Conservation (phyloP, 2,797 vertebrate genomes). For the Paedocypris micromegethes region DNA sequence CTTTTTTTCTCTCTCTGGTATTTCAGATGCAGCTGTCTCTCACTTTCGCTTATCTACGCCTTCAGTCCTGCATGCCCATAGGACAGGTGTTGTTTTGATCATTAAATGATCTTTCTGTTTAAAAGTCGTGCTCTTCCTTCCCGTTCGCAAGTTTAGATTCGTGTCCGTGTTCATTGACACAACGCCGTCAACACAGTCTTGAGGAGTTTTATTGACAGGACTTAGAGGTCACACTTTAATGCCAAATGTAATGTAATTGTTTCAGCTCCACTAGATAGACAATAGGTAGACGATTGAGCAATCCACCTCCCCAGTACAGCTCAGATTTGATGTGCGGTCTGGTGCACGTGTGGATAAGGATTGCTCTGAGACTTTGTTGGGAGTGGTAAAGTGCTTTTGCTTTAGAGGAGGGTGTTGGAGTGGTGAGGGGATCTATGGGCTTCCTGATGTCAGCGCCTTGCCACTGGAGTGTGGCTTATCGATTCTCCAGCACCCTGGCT, state of each 20-base stretch:
- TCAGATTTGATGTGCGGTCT: conserved; percentile 36
- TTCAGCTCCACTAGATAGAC: conserved; percentile 5
- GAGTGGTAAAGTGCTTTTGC: conserved; percentile 45
- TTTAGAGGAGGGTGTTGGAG: conserved; percentile 13
- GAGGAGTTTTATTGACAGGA: too few species aligned
- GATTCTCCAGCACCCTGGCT: conserved; percentile 45
- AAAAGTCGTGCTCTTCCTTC: background rate
- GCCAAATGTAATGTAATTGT: conserved; percentile 9
- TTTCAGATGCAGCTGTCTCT: conserved; percentile 37
- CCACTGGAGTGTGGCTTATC: conserved; percentile 44
- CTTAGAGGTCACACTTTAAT: too few species aligned
- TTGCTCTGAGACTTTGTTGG: conserved; percentile 36
- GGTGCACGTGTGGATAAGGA: conserved; percentile 35
- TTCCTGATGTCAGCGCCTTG: conserved; percentile 48
- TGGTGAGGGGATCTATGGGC: conserved; percentile 33
- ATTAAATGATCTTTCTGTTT: background rate
- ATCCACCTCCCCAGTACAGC: conserved; percentile 16
- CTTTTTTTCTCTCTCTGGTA: conserved; percentile 35
- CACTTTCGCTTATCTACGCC: conserved; percentile 6
- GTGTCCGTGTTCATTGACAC: background rate
- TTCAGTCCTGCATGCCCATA: conserved; percentile 23
- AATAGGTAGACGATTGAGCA: background rate
- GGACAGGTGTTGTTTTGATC: conserved; percentile 38
- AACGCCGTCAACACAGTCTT: too few species aligned
- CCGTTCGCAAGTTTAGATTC: background rate